Evolutionary conservation across 2,113 vertebrate genomes (phyloP), one percentile per base, ranked within the genome.

Genomic region (Carlito syrichta): DNA sequence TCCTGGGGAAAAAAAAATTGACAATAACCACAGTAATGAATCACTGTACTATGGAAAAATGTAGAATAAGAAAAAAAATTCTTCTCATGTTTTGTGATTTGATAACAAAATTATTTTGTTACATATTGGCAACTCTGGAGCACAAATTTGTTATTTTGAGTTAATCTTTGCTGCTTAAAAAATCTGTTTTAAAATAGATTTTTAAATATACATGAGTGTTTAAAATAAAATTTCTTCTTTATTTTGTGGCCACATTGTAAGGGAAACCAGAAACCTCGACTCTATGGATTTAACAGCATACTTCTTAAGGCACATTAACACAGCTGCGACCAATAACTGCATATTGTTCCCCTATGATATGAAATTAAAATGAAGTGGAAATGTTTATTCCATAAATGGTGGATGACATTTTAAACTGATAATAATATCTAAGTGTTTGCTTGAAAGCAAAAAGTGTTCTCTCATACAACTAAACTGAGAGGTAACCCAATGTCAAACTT

Each of bases 311-410:
- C 96, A 97, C 94, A 96, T 98, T 83, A 92, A 38, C 2, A 97
- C 98, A 98, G 97, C 98, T 98, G 98, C 0, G 97, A 96, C 97
- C 97, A 98, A 98, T 98, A 97, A 98, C 71, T 12, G 76, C 0
- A 69, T 98, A 93, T 96, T 94, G 92, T 97, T 98, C 96, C 97
- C 60, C 96, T 76, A n/a, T 20, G 52, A 97, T 97, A 94, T 94
- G 97, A 98, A 98, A 98, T 98, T 77, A 98, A 98, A 98, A 98
- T 68, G 98, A 97, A 98, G 79, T 98, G 95, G 98, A 98, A 98
- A 98, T 98, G 96, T 98, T 98, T 98, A 96, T 87, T 96, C 95
- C n/a, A 16, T 95, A 86, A 98, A 93, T 96, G 95, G 93, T 69
- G 52, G 93, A 95, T 83, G 97, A 95, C 96, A 97, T 73, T 97